Conservation (phyloP, 1,140 invertebrate species). For the Plodia interpunctella region DNA sequence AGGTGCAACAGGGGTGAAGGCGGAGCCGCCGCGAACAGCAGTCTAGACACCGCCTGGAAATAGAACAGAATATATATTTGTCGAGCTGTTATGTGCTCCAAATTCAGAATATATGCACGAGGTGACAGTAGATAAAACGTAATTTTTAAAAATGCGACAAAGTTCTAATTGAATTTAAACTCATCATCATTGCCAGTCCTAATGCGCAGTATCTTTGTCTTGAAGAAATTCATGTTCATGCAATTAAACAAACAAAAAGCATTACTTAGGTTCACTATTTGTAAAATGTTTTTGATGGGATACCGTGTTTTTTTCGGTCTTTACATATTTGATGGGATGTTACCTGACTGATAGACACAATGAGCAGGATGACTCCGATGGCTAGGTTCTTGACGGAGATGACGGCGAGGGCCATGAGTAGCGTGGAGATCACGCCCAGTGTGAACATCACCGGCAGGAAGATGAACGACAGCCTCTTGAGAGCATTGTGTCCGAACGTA, state of each 20-base stretch:
- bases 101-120: no score
- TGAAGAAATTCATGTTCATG: no score
- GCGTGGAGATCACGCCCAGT: conserved; percentile 79
- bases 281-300: no score
- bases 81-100: no score
- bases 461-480: conserved; percentile 79
- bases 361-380: conserved; percentile 74
- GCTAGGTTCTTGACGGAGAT: conserved; percentile 81
- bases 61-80: background rate
- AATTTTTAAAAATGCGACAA: no score
- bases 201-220: no score
- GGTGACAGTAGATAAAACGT: no score
- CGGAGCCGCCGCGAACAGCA: conserved; percentile 44
- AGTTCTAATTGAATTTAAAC: no score
- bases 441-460: conserved; percentile 79
- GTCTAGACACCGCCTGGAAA: conserved; percentile 57
- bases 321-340: background rate
- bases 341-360: conserved; percentile 72
- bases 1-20: conserved; percentile 52
- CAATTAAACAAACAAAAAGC: no score
- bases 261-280: no score
- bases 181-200: no score
- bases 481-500: conserved; percentile 79
- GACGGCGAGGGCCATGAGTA: conserved; percentile 78
- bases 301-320: no score